These are phyloP conservation scores for Reinhardtius hippoglossoides DNA, from an alignment of 2,113 vertebrate species.

Conservation along the genomic window DNA sequence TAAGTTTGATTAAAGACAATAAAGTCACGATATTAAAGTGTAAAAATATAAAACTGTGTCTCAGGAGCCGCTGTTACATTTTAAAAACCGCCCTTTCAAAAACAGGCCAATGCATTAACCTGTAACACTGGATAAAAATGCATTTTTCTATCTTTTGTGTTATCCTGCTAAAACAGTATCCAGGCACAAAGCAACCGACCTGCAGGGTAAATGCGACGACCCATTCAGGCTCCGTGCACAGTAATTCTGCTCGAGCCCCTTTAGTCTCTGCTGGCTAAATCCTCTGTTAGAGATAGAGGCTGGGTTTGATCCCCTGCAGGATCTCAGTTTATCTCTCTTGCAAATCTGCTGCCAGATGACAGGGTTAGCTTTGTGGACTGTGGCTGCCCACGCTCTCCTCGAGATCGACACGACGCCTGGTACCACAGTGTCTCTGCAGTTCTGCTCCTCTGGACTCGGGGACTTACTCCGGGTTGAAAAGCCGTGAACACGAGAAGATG, in stretches of 20 bases:
- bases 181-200: conserved; percentile 64
- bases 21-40: background rate
- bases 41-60: background rate
- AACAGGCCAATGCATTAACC: conserved; percentile 40
- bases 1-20: background rate
- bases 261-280: conserved; percentile 80
- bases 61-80: background rate
- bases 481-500: background rate
- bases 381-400: conserved; percentile 70
- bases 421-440: conserved; percentile 48
- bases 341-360: conserved; percentile 83
- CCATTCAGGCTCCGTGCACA: conserved; percentile 73
- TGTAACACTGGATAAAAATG: conserved; percentile 42
- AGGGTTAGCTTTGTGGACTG: conserved; percentile 78
- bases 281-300: conserved; percentile 80
- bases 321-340: conserved; percentile 84
- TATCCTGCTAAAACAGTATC: conserved; percentile 64
- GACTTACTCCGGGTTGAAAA: conserved; percentile 6
- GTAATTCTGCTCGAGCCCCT: conserved; percentile 75
- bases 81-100: background rate
- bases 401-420: conserved; percentile 58
- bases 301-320: conserved; percentile 78
- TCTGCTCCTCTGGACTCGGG: conserved; percentile 26
- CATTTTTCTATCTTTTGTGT: conserved; percentile 64
- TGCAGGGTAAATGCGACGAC: conserved; percentile 68